Percentiles rank a stretch among this genome's conserved stretches.
Conservation (phyloP, 2,113 vertebrate species). For the Camelus bactrianus region DNA sequence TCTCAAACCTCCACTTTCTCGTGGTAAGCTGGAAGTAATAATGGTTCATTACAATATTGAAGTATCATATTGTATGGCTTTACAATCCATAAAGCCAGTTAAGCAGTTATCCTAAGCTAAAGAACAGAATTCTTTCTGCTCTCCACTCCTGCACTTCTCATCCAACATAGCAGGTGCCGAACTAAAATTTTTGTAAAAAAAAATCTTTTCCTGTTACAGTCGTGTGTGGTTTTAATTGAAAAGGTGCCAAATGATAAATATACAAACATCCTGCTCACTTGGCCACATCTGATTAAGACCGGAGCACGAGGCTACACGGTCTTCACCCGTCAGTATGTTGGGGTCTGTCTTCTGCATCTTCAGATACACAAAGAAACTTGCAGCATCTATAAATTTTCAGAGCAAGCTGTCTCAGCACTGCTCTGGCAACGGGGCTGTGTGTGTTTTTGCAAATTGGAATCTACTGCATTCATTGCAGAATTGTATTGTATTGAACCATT, state of each 20-base stretch:
- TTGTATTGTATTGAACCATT: not conserved
- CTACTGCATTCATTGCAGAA: not conserved
- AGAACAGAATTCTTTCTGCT: not conserved
- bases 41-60: not conserved
- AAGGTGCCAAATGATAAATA: slow-evolving; percentile 39
- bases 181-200: not conserved
- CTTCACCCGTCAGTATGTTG: not conserved
- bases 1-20: not conserved
- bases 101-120: not conserved
- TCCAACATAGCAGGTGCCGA: not conserved
- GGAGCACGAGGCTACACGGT: not conserved
- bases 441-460: not conserved
- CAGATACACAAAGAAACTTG: not conserved
- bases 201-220: slow-evolving; percentile 3
- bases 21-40: not conserved
- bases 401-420: not conserved
- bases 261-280: slow-evolving; percentile 22
- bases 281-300: not conserved
- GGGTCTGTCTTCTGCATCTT: not conserved
- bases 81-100: not conserved
- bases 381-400: not conserved
- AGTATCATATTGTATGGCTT: not conserved
- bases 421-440: not conserved
- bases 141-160: not conserved
- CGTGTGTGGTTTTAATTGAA: slow-evolving; percentile 47